A percentile compares a stretch with the other conserved stretches of the same genome.
Conservation (phyloP, 1,140 invertebrate species). For the Aplysia californica region DNA sequence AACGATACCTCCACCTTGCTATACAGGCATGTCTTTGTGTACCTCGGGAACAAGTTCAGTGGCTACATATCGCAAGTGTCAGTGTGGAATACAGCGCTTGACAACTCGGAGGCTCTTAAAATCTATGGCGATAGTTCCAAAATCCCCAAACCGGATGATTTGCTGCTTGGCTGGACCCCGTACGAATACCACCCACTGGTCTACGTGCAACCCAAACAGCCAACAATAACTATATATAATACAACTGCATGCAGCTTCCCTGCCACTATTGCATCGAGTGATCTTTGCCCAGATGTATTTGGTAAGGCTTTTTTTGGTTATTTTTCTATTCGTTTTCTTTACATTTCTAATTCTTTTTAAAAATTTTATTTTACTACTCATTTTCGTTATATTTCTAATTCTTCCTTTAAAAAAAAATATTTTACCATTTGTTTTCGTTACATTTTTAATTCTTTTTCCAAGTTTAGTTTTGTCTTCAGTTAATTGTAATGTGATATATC, state of each 20-base stretch:
- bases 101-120: neutral
- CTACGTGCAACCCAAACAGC: neutral
- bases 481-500: no score
- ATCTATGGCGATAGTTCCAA: neutral
- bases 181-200: neutral
- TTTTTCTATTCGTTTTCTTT: neutral
- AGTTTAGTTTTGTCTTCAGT: no score
- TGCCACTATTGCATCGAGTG: neutral
- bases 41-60: conserved; percentile 4
- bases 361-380: neutral
- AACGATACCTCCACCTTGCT: neutral
- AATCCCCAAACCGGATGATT: neutral
- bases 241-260: neutral
- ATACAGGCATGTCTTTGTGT: neutral
- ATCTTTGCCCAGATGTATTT: neutral
- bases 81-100: conserved; percentile 5
- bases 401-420: no score
- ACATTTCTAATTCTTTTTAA: neutral
- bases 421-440: no score
- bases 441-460: no score
- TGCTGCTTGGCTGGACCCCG: conserved; percentile 6
- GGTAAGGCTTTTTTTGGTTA: neutral
- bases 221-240: neutral
- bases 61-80: conserved; percentile 13
- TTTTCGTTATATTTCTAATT: neutral